Conservation (phyloP, 1,140 invertebrate genomes). For the Aculops lycopersici region DNA sequence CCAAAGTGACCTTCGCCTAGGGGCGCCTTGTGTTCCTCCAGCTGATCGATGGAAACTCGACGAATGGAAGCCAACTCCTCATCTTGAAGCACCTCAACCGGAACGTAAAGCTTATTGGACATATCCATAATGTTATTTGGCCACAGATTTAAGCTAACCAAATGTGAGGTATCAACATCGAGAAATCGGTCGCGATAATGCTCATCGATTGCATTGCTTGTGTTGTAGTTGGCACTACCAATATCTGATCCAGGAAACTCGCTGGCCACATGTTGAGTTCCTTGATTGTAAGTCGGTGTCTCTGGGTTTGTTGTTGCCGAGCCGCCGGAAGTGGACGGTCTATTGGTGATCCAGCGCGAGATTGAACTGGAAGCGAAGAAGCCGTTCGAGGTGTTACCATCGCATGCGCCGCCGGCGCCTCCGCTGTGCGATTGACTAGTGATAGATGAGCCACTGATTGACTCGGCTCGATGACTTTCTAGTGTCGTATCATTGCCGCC, state of each 20-base stretch:
- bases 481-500: too few relatives aligned
- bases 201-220: neutral
- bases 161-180: too few relatives aligned
- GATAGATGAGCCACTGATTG: too few relatives aligned
- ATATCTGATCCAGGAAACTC: neutral
- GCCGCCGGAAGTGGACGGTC: too few relatives aligned
- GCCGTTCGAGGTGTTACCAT: too few relatives aligned
- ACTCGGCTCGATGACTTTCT: too few relatives aligned
- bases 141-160: neutral
- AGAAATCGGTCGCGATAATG: neutral
- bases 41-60: neutral
- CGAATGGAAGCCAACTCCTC: neutral
- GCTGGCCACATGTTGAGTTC: neutral
- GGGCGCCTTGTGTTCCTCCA: too few relatives aligned
- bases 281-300: neutral
- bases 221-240: neutral
- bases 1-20: too few relatives aligned
- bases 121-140: neutral
- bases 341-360: too few relatives aligned
- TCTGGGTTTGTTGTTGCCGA: neutral
- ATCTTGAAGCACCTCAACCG: neutral
- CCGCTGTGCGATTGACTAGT: too few relatives aligned
- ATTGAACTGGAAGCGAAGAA: too few relatives aligned
- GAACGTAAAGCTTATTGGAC: neutral
- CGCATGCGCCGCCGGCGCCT: too few relatives aligned